Percentiles rank a stretch among this genome's conserved stretches.
Evolutionary conservation across 2,797 vertebrate species (phyloP).

Genomic region (Remorina albescens): DNA sequence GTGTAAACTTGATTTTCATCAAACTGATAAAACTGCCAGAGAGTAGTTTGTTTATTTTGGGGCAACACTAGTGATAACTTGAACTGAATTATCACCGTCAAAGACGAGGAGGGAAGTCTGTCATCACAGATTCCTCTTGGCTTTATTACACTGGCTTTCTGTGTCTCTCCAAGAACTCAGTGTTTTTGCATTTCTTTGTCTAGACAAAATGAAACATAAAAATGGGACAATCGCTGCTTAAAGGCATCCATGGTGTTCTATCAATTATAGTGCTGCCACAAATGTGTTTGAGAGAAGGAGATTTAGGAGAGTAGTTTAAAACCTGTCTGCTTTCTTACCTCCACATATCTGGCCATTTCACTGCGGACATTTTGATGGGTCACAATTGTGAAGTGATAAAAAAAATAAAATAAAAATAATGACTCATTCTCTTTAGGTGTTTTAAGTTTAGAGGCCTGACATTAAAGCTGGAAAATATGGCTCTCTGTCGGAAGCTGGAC

Average conservation of each 20-base stretch:
- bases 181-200: constrained; percentile 7
- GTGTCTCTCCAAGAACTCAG: not conserved
- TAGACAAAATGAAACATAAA: constrained; percentile 18
- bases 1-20: too few relatives aligned
- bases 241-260: not conserved
- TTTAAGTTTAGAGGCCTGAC: not conserved
- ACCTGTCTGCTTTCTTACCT: not conserved
- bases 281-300: not conserved
- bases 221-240: constrained; percentile 2
- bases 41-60: too few relatives aligned
- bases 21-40: too few relatives aligned
- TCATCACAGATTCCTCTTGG: not conserved
- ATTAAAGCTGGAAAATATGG: not conserved
- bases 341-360: not conserved
- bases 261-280: not conserved
- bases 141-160: not conserved
- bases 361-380: not conserved
- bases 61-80: too few relatives aligned
- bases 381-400: not conserved
- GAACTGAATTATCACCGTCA: too few relatives aligned
- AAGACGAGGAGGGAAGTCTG: too few relatives aligned
- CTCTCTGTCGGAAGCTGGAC: not conserved
- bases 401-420: not conserved
- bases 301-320: constrained; percentile 2
- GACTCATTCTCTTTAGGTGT: not conserved